Percentiles rank a stretch among this genome's conserved stretches.
These are phyloP conservation scores for Bombus waltoni DNA, from an alignment of 1,140 invertebrate genomes.

Conservation along the genomic window DNA sequence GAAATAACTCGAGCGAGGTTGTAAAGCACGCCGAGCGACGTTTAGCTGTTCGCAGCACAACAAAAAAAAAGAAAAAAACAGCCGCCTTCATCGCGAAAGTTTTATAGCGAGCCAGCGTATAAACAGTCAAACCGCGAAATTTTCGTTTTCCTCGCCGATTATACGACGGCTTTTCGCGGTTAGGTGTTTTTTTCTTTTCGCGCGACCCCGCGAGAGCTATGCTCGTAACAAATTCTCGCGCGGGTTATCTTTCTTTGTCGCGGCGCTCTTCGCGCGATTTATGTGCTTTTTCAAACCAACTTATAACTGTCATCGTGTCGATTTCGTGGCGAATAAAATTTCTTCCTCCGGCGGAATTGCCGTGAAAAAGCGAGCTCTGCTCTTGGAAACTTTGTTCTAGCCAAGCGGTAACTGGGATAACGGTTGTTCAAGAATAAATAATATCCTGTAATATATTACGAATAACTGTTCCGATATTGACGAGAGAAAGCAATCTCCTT, in stretches of 20 bases:
- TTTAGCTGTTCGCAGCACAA: neutral
- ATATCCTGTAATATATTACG: neutral
- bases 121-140: neutral
- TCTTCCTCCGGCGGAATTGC: neutral
- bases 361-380: neutral
- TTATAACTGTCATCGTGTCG: slow-evolving; percentile 18
- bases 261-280: neutral
- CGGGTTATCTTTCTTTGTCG: slow-evolving; percentile 16
- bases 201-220: neutral
- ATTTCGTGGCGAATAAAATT: slow-evolving; percentile 33
- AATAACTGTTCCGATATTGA: neutral
- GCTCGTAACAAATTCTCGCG: slow-evolving; percentile 23
- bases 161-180: slow-evolving; percentile 12
- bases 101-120: neutral
- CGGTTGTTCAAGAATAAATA: neutral
- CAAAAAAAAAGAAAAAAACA: too few relatives aligned
- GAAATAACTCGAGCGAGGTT: neutral
- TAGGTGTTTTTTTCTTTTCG: neutral
- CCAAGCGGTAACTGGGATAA: neutral
- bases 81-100: neutral
- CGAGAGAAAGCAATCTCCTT: neutral
- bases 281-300: slow-evolving; percentile 8
- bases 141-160: slow-evolving; percentile 15
- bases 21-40: neutral
- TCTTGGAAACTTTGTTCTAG: neutral